phyloP scores from a whole-genome alignment of 2,797 vertebrate genomes.

The Sebastes kiyomatsui region DNA sequence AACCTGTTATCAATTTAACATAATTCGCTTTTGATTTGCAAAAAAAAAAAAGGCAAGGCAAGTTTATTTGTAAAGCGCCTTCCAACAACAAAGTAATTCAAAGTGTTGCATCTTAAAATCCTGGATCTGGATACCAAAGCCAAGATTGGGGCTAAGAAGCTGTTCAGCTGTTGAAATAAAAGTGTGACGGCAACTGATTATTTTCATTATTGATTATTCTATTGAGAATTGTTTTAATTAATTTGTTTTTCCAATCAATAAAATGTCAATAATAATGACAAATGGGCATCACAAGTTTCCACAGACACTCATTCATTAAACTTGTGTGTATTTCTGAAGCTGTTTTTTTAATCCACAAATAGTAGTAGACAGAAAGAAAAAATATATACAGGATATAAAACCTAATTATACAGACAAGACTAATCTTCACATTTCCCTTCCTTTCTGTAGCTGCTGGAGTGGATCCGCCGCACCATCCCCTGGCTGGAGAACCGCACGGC shows the following conservation, averaged over 20 bases:
- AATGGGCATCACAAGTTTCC: too few species aligned
- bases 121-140: not conserved
- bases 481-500: constrained; percentile 92
- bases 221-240: not conserved
- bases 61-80: not conserved
- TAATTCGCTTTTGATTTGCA: not conserved
- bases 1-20: not conserved
- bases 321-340: not conserved
- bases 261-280: not conserved
- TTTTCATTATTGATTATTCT: not conserved
- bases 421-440: not conserved
- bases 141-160: not conserved
- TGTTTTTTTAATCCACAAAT: not conserved
- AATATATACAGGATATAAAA: too few species aligned
- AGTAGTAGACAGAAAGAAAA: too few species aligned
- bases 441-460: constrained; percentile 86
- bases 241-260: not conserved
- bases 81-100: not conserved
- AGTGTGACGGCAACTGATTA: not conserved
- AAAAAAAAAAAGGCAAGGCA: not conserved
- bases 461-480: constrained; percentile 91
- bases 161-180: not conserved
- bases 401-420: not conserved
- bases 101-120: not conserved
- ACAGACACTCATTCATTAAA: not conserved